Base-by-base conservation (phyloP, 2,888 invertebrate genomes). In the Diogma glabrata region DNA sequence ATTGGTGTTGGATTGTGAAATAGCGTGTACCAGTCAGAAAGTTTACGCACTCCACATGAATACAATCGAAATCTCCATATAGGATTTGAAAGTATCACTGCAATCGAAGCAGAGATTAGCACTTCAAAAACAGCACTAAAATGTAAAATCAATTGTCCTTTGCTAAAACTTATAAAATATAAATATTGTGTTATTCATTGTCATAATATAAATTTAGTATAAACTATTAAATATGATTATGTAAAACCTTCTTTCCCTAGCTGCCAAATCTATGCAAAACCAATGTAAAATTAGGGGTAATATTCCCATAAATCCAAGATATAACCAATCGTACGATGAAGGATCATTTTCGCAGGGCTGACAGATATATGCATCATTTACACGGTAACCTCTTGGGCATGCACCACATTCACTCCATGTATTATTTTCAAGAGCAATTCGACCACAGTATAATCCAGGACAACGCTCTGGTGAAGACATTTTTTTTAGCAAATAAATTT, bases 1-100 rank as follows among this genome's bases (percentile, higher is more conserved):
- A 93, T 87, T 0, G 94, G 92, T 57, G 81, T 84, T 6, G 97
- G 97, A 72, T 99, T 99, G 63, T 93, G 78, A 54, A 97, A 77
- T 58, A 96, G 70, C 0, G 96, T 94, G 66, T 99, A 99, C 96
- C 96, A 99, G 71, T 99, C 97, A 0, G 92, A 84, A 19, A 97
- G 72, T 33, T 81, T 80, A 52, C 79, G 76, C 0, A 89, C 86
- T 7, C 77, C 75, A 64, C 97, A 95, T 0, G 91, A 85, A 59
- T 79, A 75, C 20, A 96, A 72, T 3, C 70, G 70, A 53, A 95
- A 78, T 2, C 77, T 75, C 43, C 95, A 92, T 4, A 82, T 67
- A 0, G 97, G 96, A 36, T 90, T 83, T 53, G 84, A 77, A n/a
- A 89, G 68, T 24, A 94, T 71, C 7, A 96, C 65, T 2, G 94